Conservation (phyloP, 2,888 invertebrate genomes). For the Drosophila kuntzei region DNA sequence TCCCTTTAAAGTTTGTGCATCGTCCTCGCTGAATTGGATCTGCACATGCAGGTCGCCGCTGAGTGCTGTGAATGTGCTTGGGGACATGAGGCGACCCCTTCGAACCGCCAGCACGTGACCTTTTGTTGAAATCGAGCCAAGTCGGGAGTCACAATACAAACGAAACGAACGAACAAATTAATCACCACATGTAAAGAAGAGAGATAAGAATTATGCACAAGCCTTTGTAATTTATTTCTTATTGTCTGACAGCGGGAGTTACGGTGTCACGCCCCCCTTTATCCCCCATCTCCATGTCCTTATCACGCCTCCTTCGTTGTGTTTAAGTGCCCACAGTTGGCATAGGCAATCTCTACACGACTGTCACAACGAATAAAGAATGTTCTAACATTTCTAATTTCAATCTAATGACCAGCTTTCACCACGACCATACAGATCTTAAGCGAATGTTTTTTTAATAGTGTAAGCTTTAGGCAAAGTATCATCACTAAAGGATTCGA, state of each 20-base stretch:
- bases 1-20: conserved; percentile 7
- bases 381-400: conserved; percentile 17
- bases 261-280: conserved; percentile 12
- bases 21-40: conserved; percentile 86
- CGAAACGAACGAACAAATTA: conserved; percentile 56
- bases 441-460: conserved; percentile 9
- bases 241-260: conserved; percentile 48
- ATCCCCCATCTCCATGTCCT: conserved; percentile 10
- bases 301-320: conserved; percentile 42
- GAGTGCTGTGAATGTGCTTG: conserved; percentile 91
- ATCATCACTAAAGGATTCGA: too few relatives aligned
- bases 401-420: conserved; percentile 3
- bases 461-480: conserved; percentile 2
- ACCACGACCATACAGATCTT: conserved; percentile 3
- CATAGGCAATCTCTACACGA: conserved; percentile 21
- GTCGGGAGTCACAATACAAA: conserved; percentile 22
- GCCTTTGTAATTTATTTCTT: conserved; percentile 75
- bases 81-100: conserved; percentile 88
- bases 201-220: conserved; percentile 65
- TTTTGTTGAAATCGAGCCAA: conserved; percentile 73
- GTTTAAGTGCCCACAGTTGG: conserved; percentile 55
- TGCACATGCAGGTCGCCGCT: conserved; percentile 92
- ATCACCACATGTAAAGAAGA: conserved; percentile 60
- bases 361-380: conserved; percentile 24
- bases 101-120: conserved; percentile 85